Base-by-base conservation (phyloP, 2,888 invertebrate species). In the Steinernema hermaphroditum region DNA sequence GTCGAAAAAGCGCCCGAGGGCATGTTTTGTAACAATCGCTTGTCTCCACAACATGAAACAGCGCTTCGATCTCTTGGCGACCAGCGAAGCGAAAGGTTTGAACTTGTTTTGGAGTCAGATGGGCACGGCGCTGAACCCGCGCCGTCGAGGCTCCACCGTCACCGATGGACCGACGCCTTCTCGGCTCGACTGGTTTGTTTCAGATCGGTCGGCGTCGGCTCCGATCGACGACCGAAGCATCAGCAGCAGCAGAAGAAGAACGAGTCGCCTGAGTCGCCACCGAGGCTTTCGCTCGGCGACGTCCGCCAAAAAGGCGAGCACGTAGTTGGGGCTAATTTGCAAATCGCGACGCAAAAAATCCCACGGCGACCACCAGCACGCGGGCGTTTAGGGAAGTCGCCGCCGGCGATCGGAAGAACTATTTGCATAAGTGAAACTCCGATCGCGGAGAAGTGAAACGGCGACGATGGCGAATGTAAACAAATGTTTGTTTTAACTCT, bases 321-420 rank as follows among this genome's bases (percentile, higher is more conserved):
- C 62, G 62, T 62, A 62, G 62, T 62, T 62, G 62, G 62, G 62
- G 62, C 62, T 62, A 62, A 62, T 62, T 62, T 62, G 62, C 62
- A 62, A 62, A 62, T 62, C 62, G 34, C 32, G 16, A 32, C 16
- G 34, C 62, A 62, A 62, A 62, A 62, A 62, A 62, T 62, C 27
- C 62, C 62, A 37, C 37, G 37, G 32, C 62, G 62, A 62, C 62
- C 32, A 62, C 62, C 62, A 62, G 32, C 62, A 62, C 22, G 34
- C 27, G 27, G 62, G 62, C 62, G 62, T 4, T 37, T 37, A 8
- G n/a, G 29, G 27, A 46, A 41, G 16, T 41, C 43, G 43, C 43
- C 43, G 46, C n/a, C n/a, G 46, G 46, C 46, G 46, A 32, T 6
- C 62, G 62, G 62, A 62, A 62, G 32, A 27, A 16, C 12, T 62